Conservation (phyloP, 2,797 vertebrate species). For the Perodicticus potto region DNA sequence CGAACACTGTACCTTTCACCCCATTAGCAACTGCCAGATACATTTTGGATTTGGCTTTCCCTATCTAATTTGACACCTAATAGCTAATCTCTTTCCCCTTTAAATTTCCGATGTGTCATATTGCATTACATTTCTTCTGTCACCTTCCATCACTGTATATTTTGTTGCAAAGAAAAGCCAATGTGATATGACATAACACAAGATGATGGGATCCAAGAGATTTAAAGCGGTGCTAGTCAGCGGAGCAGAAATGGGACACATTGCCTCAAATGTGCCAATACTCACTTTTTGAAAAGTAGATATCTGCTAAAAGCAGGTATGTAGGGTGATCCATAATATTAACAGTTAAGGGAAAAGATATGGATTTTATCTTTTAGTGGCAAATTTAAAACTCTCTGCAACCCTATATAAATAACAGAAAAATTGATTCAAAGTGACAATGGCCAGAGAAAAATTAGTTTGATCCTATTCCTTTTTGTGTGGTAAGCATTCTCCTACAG, state of each 20-base stretch:
- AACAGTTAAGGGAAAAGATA: constrained; percentile 10
- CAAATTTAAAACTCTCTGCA: constrained; percentile 44
- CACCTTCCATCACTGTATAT: constrained; percentile 83
- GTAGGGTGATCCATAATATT: constrained; percentile 43
- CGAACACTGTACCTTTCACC: constrained; percentile 77
- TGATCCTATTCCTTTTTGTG: neutral
- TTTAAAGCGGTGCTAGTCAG: constrained; percentile 70
- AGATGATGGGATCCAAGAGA: constrained; percentile 80
- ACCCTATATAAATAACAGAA: neutral
- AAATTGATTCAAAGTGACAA: constrained; percentile 29
- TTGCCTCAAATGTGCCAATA: constrained; percentile 78
- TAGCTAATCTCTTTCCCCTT: constrained; percentile 81
- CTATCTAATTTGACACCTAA: constrained; percentile 87
- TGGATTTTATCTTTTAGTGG: constrained; percentile 14
- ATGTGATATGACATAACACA: constrained; percentile 83
- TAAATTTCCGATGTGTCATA: constrained; percentile 86
- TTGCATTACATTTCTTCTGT: constrained; percentile 85
- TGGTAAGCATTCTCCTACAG: neutral
- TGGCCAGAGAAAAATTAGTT: constrained; percentile 2
- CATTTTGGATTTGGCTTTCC: constrained; percentile 82
- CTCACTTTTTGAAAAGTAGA: constrained; percentile 66
- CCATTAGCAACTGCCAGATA: constrained; percentile 86
- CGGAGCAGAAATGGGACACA: constrained; percentile 81
- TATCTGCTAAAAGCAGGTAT: constrained; percentile 65
- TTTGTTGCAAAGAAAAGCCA: constrained; percentile 82